Percentiles rank a stretch among this genome's conserved stretches.
Conservation (phyloP, 2,888 invertebrate species). For the Agonopterix heracliana region DNA sequence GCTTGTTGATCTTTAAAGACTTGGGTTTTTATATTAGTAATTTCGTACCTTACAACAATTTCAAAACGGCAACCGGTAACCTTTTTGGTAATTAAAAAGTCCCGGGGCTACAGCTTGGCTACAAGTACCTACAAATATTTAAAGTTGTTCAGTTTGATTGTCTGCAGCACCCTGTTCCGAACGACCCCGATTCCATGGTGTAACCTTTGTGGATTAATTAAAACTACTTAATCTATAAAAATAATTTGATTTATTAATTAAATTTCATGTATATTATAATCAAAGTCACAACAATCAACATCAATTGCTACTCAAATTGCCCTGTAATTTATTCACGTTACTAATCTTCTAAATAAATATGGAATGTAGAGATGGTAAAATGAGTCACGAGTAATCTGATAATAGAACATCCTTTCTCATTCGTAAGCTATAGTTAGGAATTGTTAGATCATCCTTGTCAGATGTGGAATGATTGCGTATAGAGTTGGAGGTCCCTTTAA, state of each 20-base stretch:
- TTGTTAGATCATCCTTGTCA: constrained; percentile 65
- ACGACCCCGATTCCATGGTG: too few relatives aligned
- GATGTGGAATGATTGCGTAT: constrained; percentile 62
- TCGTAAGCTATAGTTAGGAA: constrained; percentile 65
- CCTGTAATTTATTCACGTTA: neutral
- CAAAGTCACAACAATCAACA: constrained; percentile 6
- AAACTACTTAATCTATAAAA: constrained; percentile 4
- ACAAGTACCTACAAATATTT: too few relatives aligned
- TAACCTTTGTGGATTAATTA: neutral
- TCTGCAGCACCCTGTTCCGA: too few relatives aligned
- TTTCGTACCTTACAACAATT: too few relatives aligned
- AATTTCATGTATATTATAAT: constrained; percentile 15
- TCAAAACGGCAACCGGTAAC: too few relatives aligned
- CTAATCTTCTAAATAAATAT: constrained; percentile 1
- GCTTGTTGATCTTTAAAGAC: too few relatives aligned
- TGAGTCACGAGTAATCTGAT: too few relatives aligned
- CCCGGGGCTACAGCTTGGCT: too few relatives aligned
- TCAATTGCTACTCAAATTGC: neutral
- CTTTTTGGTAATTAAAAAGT: too few relatives aligned
- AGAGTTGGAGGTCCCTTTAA: constrained; percentile 66
- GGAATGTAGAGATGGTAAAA: constrained; percentile 12
- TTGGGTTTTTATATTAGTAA: too few relatives aligned
- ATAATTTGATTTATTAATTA: constrained; percentile 31
- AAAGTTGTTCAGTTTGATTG: too few relatives aligned
- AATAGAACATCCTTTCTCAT: constrained; percentile 30